Percentiles rank a stretch among this genome's conserved stretches.
Conservation (phyloP, 2,888 invertebrate genomes). For the Diplolepis rosae region DNA sequence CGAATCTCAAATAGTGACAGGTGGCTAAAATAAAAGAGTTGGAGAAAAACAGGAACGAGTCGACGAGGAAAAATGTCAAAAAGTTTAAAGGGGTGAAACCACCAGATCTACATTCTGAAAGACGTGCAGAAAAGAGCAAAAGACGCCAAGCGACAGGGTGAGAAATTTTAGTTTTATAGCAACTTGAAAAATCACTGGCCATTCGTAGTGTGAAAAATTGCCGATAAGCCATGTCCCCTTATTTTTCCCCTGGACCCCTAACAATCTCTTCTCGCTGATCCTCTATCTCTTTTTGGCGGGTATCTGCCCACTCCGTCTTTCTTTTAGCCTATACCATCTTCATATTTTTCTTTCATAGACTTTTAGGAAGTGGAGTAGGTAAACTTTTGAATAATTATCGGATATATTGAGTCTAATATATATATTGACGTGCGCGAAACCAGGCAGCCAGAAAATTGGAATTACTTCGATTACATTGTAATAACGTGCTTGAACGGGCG, state of each 20-base stretch:
- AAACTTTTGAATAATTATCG: conserved; percentile 45
- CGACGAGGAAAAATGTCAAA: conserved; percentile 30
- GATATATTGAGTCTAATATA: conserved; percentile 40
- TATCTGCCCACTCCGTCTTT: background rate
- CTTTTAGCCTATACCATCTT: background rate
- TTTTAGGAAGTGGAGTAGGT: conserved; percentile 25
- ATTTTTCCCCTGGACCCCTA: background rate
- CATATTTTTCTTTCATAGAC: background rate
- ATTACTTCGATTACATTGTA: conserved; percentile 43
- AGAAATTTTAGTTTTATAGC: conserved; percentile 42
- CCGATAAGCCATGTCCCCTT: conserved; percentile 34
- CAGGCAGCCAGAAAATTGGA: conserved; percentile 48
- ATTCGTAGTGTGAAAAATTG: conserved; percentile 40
- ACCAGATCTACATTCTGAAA: conserved; percentile 31
- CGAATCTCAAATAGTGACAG: no score
- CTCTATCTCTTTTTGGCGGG: background rate
- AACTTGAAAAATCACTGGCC: conserved; percentile 43
- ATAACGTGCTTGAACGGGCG: conserved; percentile 35
- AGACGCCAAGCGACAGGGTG: conserved; percentile 40
- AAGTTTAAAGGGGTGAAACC: conserved; percentile 33
- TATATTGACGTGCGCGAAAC: conserved; percentile 32
- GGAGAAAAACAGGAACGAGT: background rate
- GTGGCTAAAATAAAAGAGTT: conserved; percentile 14
- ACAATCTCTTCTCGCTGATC: background rate
- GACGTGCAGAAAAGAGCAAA: conserved; percentile 37